Evolutionary conservation across 1,140 invertebrate genomes (phyloP), one percentile per base, ranked within the genome.

Genomic region (Chionoecetes opilio): DNA sequence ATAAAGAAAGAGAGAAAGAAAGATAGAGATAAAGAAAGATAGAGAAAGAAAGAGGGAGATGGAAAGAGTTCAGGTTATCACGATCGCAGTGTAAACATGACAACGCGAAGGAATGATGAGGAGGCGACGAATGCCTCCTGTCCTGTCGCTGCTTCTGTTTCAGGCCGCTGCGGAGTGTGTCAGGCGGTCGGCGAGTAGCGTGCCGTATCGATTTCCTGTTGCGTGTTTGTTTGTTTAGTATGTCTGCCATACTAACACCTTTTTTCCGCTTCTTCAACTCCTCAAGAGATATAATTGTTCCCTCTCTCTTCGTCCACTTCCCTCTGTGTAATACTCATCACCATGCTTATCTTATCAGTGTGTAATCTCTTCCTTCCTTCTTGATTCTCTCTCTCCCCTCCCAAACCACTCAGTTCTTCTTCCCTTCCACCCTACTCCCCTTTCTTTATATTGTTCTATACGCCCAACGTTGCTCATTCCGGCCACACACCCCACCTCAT

Each of bases 211-310:
- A 75, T 75, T 75, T 75, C 63, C 63, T 75, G 26, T 2, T 26
- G 63, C n/a, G 11, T 75, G 63, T 75, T 75, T 75, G 63, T 75
- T 75, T 75, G n/a, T n/a, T 75, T 75, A n/a, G 63, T 75, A 26
- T n/a, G 26, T 21, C 26, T 75, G 21, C n/a, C 63, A 75, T n/a
- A 75, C 63, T 75, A 75, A 75, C 63, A 75, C 63, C 21, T 75
- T 1, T 75, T n/a, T n/a, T 75, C 63, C 53, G 21, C 63, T n/a
- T n/a, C n/a, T n/a, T n/a, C n/a, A n/a, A n/a, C n/a, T n/a, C n/a
- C n/a, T n/a, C n/a, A n/a, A n/a, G n/a, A n/a, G n/a, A n/a, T n/a
- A n/a, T n/a, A n/a, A n/a, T n/a, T n/a, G n/a, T n/a, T 75, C 63
- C 0, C 63, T 5, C n/a, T 8, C 63, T 75, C 63, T 21, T 75